Conservation (phyloP, 2,888 invertebrate genomes). For the Ommatoiulus sabulosus region DNA sequence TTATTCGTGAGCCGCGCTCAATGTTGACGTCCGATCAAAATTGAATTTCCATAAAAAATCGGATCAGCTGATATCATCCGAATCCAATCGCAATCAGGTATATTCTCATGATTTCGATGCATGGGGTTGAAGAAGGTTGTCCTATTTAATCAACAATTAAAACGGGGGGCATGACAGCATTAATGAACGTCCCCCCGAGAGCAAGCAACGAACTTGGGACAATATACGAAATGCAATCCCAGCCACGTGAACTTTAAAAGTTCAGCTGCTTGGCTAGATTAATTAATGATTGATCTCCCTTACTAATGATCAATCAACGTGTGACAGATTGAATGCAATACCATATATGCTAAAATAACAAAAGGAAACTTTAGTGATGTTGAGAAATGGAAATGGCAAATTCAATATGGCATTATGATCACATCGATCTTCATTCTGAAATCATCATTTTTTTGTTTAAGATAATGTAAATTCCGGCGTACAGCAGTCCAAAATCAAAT, state of each 20-base stretch:
- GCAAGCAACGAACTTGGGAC: background rate
- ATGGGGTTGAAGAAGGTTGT: background rate
- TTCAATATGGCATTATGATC: background rate
- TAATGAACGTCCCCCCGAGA: background rate
- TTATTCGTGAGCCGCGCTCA: background rate
- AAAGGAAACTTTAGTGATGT: background rate
- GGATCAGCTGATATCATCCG: background rate
- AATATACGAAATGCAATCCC: background rate
- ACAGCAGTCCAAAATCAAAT: too few species aligned
- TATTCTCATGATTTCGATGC: background rate
- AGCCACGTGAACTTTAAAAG: background rate
- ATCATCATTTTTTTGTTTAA: background rate
- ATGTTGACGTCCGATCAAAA: slow-evolving; percentile 19
- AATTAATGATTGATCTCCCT: slow-evolving; percentile 1
- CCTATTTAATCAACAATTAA: background rate
- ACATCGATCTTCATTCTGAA: background rate
- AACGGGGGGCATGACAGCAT: background rate
- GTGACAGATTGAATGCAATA: slow-evolving; percentile 5
- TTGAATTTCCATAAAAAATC: background rate
- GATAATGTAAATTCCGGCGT: too few species aligned
- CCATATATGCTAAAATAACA: background rate
- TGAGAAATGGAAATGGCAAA: background rate
- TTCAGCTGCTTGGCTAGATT: background rate
- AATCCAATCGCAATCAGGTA: background rate
- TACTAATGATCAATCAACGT: slow-evolving; percentile 26